These are phyloP conservation scores for Harpalus rufipes DNA, from an alignment of 2,888 invertebrate genomes.

Conservation along the genomic window DNA sequence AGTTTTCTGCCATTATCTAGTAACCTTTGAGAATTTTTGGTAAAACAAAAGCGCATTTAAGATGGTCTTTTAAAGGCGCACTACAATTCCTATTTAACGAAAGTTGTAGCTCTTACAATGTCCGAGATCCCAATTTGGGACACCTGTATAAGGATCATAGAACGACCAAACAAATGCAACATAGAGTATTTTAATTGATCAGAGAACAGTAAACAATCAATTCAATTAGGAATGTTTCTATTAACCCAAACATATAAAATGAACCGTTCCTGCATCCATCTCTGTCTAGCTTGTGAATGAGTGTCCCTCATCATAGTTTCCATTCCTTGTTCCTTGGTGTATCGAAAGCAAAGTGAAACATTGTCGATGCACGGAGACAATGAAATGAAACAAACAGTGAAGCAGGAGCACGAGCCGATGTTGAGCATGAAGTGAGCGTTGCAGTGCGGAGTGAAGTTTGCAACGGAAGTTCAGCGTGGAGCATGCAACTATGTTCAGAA, in stretches of 20 bases:
- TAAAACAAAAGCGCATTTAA: too few relatives aligned
- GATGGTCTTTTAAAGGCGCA: too few relatives aligned
- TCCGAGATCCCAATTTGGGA: too few relatives aligned
- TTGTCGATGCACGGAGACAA: conserved; percentile 36
- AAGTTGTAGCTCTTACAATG: too few relatives aligned
- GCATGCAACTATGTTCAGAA: conserved; percentile 62
- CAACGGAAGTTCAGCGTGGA: conserved; percentile 55
- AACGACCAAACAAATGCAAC: not conserved
- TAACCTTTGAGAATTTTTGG: too few relatives aligned
- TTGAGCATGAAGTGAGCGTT: conserved; percentile 29
- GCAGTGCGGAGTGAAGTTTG: conserved; percentile 58
- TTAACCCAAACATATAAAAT: not conserved
- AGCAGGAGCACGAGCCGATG: not conserved
- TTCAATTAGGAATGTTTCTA: not conserved
- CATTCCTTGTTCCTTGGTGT: conserved; percentile 36
- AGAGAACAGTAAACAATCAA: not conserved
- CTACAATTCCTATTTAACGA: too few relatives aligned
- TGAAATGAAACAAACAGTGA: conserved; percentile 31
- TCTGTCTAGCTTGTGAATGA: not conserved
- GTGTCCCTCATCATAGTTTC: not conserved
- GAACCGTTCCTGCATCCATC: not conserved
- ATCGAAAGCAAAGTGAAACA: conserved; percentile 49
- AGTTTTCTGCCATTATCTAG: too few relatives aligned
- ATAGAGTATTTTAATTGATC: not conserved
- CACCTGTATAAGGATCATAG: not conserved